Conservation (phyloP, 2,113 vertebrate genomes). For the Tympanuchus pallidicinctus region DNA sequence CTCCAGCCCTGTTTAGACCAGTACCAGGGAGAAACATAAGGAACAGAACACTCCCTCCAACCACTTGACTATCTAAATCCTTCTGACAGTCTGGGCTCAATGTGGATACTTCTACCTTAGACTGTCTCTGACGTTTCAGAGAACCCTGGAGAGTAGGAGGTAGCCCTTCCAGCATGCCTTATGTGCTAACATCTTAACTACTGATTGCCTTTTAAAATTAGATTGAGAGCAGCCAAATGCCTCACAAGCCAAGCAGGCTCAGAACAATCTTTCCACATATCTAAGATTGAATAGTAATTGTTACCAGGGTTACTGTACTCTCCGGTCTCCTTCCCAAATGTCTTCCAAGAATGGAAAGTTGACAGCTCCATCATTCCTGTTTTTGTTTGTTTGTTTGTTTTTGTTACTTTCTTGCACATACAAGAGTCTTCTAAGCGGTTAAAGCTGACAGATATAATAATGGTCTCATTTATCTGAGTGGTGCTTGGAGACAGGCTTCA, state of each 20-base stretch:
- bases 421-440: neutral
- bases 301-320: neutral
- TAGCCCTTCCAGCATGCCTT: neutral
- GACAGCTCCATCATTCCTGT: neutral
- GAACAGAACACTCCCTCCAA: neutral
- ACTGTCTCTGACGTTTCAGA: rapidly evolving
- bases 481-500: neutral
- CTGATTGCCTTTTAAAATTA: neutral
- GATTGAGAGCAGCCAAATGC: neutral
- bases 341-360: neutral
- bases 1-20: neutral
- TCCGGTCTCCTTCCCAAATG: neutral
- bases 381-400: neutral
- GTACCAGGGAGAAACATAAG: neutral
- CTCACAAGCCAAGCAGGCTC: neutral
- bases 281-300: neutral
- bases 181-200: neutral
- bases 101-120: neutral
- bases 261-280: neutral
- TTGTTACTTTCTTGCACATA: neutral
- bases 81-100: neutral
- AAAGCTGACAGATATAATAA: neutral
- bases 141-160: neutral
- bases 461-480: neutral
- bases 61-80: neutral